Evolutionary conservation across 2,797 vertebrate species (phyloP).

Genomic region (Eleutherodactylus coqui): DNA sequence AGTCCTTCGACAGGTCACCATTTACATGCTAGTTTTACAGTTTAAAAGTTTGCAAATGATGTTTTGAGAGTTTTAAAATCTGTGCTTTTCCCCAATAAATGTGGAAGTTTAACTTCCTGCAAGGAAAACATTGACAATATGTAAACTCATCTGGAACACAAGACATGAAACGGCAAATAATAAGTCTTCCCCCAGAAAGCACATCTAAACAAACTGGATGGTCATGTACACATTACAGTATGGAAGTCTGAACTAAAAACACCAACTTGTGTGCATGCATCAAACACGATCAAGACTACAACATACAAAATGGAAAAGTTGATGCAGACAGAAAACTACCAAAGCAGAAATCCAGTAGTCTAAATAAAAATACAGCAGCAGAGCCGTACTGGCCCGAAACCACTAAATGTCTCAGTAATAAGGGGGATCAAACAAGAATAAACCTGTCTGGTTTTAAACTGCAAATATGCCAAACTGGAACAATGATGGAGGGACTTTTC

Average conservation of each 20-base stretch:
- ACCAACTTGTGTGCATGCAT: constrained; percentile 2
- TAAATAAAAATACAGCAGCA: constrained; percentile 26
- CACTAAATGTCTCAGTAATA: not conserved
- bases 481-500: constrained; percentile 17
- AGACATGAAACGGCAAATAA: not conserved
- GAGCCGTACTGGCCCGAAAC: not conserved
- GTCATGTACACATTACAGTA: not conserved
- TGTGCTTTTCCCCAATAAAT: not conserved
- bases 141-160: not conserved
- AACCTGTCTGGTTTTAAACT: not conserved
- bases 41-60: not conserved
- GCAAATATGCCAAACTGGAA: constrained; percentile 24
- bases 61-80: too few relatives aligned
- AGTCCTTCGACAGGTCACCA: not conserved
- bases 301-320: not conserved
- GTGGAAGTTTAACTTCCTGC: not conserved
- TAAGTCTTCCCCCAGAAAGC: not conserved
- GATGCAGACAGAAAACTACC: not conserved
- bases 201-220: not conserved
- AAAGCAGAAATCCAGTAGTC: constrained; percentile 43
- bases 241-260: not conserved
- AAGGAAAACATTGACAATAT: not conserved
- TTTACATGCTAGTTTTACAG: not conserved
- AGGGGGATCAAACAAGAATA: not conserved
- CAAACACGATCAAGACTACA: not conserved